Conservation (phyloP, 2,113 vertebrate genomes). For the Pyrgilauda ruficollis region DNA sequence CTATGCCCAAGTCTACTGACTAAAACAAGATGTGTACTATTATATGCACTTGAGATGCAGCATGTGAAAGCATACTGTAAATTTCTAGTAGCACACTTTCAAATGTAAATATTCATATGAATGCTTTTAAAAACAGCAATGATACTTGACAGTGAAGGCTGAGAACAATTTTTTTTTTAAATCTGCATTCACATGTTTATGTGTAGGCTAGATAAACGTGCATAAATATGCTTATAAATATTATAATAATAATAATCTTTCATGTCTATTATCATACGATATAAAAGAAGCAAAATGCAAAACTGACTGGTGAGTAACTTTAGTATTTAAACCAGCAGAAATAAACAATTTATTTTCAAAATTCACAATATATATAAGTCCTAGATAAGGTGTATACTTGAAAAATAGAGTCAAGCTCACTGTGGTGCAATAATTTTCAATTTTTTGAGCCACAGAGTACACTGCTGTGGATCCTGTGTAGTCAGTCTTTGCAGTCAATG, state of each 20-base stretch:
- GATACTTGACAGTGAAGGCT: not conserved
- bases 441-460: not conserved
- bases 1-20: not conserved
- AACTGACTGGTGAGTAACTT: not conserved
- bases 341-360: not conserved
- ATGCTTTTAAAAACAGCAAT: not conserved
- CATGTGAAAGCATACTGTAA: not conserved
- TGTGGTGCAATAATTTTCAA: not conserved
- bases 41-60: not conserved
- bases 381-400: not conserved
- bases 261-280: not conserved
- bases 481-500: constrained; percentile 22
- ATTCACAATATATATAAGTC: not conserved
- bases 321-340: not conserved
- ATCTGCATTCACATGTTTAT: not conserved
- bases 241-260: not conserved
- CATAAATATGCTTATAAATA: constrained; percentile 1
- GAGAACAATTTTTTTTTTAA: not conserved
- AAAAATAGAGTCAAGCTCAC: not conserved
- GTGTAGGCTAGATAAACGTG: not conserved
- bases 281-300: not conserved
- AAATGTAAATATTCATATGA: constrained; percentile 1
- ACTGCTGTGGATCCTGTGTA: not conserved
- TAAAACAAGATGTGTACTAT: not conserved
- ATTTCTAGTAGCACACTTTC: not conserved